phyloP scores from a whole-genome alignment of 2,888 invertebrate genomes.

The Apodemia zela region DNA sequence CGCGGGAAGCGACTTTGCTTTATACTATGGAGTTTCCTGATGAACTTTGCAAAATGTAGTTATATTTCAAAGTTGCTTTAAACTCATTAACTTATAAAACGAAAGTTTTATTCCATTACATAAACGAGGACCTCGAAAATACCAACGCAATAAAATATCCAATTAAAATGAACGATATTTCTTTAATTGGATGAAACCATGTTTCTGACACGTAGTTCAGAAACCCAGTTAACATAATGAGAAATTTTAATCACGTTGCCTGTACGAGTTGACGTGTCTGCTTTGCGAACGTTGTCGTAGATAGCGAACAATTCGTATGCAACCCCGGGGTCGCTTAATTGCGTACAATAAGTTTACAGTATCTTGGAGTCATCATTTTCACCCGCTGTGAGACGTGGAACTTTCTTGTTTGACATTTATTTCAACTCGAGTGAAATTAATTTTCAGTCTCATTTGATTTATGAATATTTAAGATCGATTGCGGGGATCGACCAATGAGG shows the following conservation, averaged over 20 bases:
- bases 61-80: neutral
- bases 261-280: constrained; percentile 31
- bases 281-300: constrained; percentile 27
- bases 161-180: constrained; percentile 21
- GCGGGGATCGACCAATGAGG: no score
- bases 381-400: constrained; percentile 20
- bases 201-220: constrained; percentile 26
- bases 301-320: constrained; percentile 23
- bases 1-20: no score
- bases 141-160: constrained; percentile 37
- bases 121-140: neutral
- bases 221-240: constrained; percentile 31
- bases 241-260: constrained; percentile 49
- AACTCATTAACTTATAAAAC: neutral
- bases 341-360: neutral
- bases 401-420: neutral
- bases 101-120: neutral
- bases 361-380: constrained; percentile 15
- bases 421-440: no score
- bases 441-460: no score
- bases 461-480: no score
- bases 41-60: no score
- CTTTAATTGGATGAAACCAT: constrained; percentile 4
- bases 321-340: constrained; percentile 5
- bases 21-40: no score